phyloP scores from a whole-genome alignment of 2,797 vertebrate genomes.

The Anguilla anguilla region DNA sequence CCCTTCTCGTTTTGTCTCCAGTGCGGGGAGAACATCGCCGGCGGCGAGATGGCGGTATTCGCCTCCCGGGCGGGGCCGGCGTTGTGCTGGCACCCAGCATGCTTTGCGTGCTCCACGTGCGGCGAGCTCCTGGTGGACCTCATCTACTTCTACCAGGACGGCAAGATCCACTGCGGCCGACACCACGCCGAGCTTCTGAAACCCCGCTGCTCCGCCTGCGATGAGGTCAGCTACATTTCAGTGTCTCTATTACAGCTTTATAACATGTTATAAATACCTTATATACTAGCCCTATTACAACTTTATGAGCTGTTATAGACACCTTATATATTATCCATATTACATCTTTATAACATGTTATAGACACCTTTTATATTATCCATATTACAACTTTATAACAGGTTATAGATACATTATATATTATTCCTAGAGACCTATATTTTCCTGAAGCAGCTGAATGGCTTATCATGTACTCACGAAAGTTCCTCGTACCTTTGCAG shows the following conservation, averaged over 20 bases:
- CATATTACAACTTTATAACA: background rate
- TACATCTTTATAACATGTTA: background rate
- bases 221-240: constrained; percentile 80
- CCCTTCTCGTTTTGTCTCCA: constrained; percentile 37
- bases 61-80: constrained; percentile 86
- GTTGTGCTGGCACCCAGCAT: constrained; percentile 92
- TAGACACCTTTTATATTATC: background rate
- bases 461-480: background rate
- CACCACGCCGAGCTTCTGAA: constrained; percentile 96
- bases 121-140: constrained; percentile 93
- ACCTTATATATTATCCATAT: background rate
- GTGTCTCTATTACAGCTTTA: background rate
- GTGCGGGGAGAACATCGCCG: constrained; percentile 81
- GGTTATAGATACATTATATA: background rate
- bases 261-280: background rate
- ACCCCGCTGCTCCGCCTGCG: constrained; percentile 94
- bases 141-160: constrained; percentile 98
- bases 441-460: too few relatives aligned
- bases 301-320: background rate
- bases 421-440: too few relatives aligned
- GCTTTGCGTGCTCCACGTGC: constrained; percentile 92
- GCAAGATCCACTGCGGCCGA: constrained; percentile 95
- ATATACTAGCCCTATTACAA: background rate
- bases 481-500: constrained; percentile 58
- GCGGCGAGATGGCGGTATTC: constrained; percentile 89